Percentiles rank a stretch among this genome's conserved stretches.
Conservation (phyloP, 2,113 vertebrate genomes). For the Pedetes capensis region DNA sequence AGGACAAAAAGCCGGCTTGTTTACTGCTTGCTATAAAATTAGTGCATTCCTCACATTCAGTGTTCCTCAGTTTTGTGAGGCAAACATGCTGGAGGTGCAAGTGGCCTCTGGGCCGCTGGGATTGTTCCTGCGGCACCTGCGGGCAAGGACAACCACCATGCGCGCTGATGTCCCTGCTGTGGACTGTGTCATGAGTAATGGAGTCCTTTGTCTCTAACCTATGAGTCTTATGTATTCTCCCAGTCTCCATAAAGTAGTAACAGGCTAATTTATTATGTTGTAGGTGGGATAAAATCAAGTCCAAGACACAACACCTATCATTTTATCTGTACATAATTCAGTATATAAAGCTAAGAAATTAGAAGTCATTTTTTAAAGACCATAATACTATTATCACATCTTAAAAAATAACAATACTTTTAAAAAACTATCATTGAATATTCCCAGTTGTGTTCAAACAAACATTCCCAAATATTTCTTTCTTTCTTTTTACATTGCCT, state of each 20-base stretch:
- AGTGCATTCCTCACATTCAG: not conserved
- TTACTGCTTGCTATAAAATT: not conserved
- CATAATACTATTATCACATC: not conserved
- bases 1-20: not conserved
- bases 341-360: not conserved
- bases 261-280: not conserved
- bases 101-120: not conserved
- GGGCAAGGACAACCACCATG: not conserved
- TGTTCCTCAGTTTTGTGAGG: not conserved
- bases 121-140: not conserved
- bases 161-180: not conserved
- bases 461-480: not conserved
- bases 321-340: conserved; percentile 18
- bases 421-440: not conserved
- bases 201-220: not conserved
- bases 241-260: not conserved
- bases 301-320: not conserved
- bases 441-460: not conserved
- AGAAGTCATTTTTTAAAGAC: not conserved
- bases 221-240: not conserved
- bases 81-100: not conserved
- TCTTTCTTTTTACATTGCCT: not conserved
- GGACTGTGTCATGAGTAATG: not conserved
- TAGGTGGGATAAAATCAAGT: not conserved
- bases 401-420: not conserved